Base-by-base conservation (phyloP, 2,888 invertebrate genomes). In the Melanostoma mellinum region DNA sequence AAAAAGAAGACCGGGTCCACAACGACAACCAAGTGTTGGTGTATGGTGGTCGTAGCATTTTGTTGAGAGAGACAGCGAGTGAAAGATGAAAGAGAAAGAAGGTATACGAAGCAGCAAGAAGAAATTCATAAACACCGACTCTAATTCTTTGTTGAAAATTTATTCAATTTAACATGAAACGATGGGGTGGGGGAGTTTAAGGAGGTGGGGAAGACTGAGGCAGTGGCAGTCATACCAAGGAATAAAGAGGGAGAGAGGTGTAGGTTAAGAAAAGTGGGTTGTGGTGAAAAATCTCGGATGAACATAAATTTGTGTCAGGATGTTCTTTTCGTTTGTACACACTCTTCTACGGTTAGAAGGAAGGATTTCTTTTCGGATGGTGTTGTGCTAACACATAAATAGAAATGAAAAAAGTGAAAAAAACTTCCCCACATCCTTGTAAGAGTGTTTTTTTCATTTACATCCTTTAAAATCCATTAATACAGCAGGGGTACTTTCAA, bases 251-350 rank as follows among this genome's bases (percentile, higher is more conserved):
- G 44, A 32, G 35, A 10, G 36, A 48, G 33, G 3, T 42, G n/a
- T 61, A 61, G 9, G 36, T 36, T 40, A 33, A 38, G n/a, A 48
- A 46, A 32, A 35, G 20, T 30, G 52, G 46, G 55, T 8, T 33
- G 9, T 20, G 46, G 46, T 38, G 4, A 69, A 67, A 75, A 84
- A 84, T 84, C 84, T 78, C 74, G 74, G 84, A 79, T 84, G 74
- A 84, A 84, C 78, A 79, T 84, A 84, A 71, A 84, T 84, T 84
- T 79, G 38, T 71, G 71, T 75, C 79, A 79, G 60, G 74, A 69
- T 74, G 67, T 77, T 63, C 63, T 74, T 78, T 78, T 69, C 44
- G 5, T 75, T 73, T 63, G 38, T 68, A 10, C 48, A n/a, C 20
- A 35, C 20, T 42, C 44, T n/a, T 5, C 3, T 44, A 44, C 38